A percentile compares a stretch with the other conserved stretches of the same genome.
These are phyloP conservation scores for Pholis gunnellus DNA, from an alignment of 2,113 vertebrate genomes.

Conservation along the genomic window DNA sequence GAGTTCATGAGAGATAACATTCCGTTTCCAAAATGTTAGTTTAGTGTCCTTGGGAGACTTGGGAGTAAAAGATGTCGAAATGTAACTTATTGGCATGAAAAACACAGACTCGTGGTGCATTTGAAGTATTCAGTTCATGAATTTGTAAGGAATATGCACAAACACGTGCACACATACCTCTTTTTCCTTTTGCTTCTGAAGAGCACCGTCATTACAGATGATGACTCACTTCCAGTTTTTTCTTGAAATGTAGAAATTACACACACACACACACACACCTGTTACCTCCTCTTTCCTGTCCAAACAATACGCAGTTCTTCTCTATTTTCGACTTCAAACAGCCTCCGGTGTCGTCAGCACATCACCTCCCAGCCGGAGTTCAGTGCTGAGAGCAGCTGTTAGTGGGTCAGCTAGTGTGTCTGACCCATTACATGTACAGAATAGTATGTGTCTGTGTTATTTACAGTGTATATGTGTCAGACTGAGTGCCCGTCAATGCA, in stretches of 20 bases:
- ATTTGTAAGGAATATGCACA: not conserved
- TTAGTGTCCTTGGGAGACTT: not conserved
- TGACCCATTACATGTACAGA: conserved; percentile 10
- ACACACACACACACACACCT: not conserved
- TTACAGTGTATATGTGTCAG: not conserved
- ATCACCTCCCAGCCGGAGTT: conserved; percentile 29
- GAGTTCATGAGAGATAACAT: conserved; percentile 76
- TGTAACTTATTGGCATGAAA: not conserved
- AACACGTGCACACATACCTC: not conserved
- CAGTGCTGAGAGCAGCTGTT: conserved; percentile 29
- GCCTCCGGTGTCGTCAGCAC: not conserved
- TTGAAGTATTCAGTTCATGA: not conserved
- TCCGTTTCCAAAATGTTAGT: not conserved
- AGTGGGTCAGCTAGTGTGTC: conserved; percentile 24
- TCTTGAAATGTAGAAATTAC: not conserved
- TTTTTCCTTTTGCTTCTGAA: not conserved
- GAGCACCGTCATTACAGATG: not conserved
- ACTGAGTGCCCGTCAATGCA: not conserved
- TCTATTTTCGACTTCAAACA: conserved; percentile 15
- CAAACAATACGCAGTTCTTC: conserved; percentile 6
- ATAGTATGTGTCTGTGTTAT: conserved; percentile 2
- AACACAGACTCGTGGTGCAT: not conserved
- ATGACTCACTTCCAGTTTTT: conserved; percentile 33
- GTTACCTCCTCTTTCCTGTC: not conserved
- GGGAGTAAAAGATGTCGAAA: not conserved